phyloP scores from a whole-genome alignment of 2,888 invertebrate genomes.

The Dioctria linearis region DNA sequence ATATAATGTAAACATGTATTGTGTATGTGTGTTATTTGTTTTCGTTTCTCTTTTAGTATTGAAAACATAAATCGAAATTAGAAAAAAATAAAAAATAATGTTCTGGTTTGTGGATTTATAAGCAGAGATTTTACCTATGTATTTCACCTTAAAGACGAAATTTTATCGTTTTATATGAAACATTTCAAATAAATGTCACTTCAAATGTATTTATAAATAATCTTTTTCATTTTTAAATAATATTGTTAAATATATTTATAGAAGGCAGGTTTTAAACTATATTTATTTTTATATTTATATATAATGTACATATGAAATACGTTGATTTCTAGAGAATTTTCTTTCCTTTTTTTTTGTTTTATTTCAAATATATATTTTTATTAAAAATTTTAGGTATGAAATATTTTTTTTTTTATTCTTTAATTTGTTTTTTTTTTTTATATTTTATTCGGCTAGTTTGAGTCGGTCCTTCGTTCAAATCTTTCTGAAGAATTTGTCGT shows the following conservation, averaged over 20 bases:
- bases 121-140: constrained; percentile 25
- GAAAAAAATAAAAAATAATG: not conserved
- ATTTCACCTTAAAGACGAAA: not conserved
- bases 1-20: constrained; percentile 44
- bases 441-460: constrained; percentile 54
- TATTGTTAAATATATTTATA: constrained; percentile 52
- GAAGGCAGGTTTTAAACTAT: constrained; percentile 60
- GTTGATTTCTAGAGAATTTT: constrained; percentile 57
- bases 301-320: constrained; percentile 55
- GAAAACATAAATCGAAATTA: constrained; percentile 9
- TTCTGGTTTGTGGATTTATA: constrained; percentile 37
- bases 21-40: constrained; percentile 46
- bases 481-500: constrained; percentile 52
- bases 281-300: constrained; percentile 53
- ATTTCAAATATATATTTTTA: constrained; percentile 57
- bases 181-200: constrained; percentile 34
- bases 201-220: constrained; percentile 28
- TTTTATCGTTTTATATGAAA: constrained; percentile 36
- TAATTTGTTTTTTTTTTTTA: constrained; percentile 56
- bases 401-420: constrained; percentile 59
- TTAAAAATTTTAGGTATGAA: constrained; percentile 59
- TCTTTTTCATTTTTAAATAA: constrained; percentile 49
- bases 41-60: constrained; percentile 31
- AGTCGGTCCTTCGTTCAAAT: constrained; percentile 43
- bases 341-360: constrained; percentile 57